These are phyloP conservation scores for Vanessa atalanta DNA, from an alignment of 1,140 invertebrate genomes.

Conservation along the genomic window DNA sequence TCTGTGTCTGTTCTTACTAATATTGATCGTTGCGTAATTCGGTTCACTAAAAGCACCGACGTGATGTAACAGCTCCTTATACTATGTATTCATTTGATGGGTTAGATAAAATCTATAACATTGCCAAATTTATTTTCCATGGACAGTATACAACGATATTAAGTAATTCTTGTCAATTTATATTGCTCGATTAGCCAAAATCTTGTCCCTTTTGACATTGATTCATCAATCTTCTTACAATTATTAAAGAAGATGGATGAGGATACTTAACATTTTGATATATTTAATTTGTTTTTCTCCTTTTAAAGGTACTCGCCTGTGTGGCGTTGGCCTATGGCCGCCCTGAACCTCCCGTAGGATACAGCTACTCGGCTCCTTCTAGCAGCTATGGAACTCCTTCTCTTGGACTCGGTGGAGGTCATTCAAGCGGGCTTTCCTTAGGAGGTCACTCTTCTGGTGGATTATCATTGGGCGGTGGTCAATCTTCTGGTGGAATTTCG, in stretches of 20 bases:
- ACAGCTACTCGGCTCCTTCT: conserved; percentile 72
- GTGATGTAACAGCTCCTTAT: conserved; percentile 14
- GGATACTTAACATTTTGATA: too few species aligned
- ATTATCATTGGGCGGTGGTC: conserved; percentile 51
- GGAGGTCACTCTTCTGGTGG: conserved; percentile 56
- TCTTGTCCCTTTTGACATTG: too few species aligned
- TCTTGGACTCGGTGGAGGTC: conserved; percentile 58
- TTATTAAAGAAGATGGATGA: too few species aligned
- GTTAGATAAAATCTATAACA: not conserved
- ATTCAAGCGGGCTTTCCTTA: conserved; percentile 56
- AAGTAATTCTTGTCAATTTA: too few species aligned
- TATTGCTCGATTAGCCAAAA: not conserved
- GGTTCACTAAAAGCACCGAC: conserved; percentile 7
- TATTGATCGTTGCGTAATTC: conserved; percentile 18
- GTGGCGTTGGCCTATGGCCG: conserved; percentile 73
- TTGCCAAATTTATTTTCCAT: too few species aligned
- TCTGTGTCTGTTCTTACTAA: not conserved
- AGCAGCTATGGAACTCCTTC: conserved; percentile 50
- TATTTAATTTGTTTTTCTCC: conserved; percentile 34
- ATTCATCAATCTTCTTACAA: too few species aligned
- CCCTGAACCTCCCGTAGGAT: conserved; percentile 74
- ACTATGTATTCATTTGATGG: not conserved
- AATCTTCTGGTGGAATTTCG: conserved; percentile 52
- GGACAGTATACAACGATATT: too few species aligned
- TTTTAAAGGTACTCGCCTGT: conserved; percentile 71